Evolutionary conservation across 53 echinoderm and acorn worm species (phyloP), one percentile per base, ranked within the genome.

Genomic region (Holothuria scabra): DNA sequence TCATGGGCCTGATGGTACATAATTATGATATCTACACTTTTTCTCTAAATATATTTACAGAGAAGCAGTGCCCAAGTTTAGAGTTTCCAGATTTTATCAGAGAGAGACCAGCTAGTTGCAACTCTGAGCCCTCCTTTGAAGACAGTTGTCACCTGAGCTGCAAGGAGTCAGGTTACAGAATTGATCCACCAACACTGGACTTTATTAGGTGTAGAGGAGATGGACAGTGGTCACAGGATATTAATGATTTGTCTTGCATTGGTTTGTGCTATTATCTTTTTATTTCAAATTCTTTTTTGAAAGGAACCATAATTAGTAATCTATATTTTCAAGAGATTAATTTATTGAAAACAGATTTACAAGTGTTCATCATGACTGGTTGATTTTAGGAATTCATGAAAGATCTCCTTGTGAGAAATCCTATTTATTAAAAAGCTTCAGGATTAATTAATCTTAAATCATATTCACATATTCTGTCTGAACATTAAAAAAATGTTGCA

Each of bases 191-290:
- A 8, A 69, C 81, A 13, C 85, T 56, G 59, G 81, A 85, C 60
- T 87, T 60, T 63, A 88, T 90, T 48, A 79, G 85, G 19, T 94
- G 94, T 79, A 81, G 81, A 25, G 89, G 87, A 8, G 89, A 82
- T 58, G 92, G 95, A 8, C 78, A 84, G 49, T 95, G 95, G 95
- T 93, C 93, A 22, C 79, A 68, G 26, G 86, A 90, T 78, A 86
- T 66, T 38, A 56, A 83, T 5, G 59, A 37, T 46, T 62, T 93
- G 28, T 37, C 62, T 11, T 95, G 95, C 49, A 48, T 86, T 25
- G 95, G 95, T 95, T 67, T 19, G 85, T 56, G 18, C 28, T 34
- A n/a, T 10, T 67, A 19, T 37, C 20, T 18, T 11, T 52, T 18
- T 52, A 18, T 14, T 52, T 14, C 18, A 52, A 52, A 52, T 52